phyloP scores from a whole-genome alignment of 2,113 vertebrate species.

The Aptenodytes forsteri region DNA sequence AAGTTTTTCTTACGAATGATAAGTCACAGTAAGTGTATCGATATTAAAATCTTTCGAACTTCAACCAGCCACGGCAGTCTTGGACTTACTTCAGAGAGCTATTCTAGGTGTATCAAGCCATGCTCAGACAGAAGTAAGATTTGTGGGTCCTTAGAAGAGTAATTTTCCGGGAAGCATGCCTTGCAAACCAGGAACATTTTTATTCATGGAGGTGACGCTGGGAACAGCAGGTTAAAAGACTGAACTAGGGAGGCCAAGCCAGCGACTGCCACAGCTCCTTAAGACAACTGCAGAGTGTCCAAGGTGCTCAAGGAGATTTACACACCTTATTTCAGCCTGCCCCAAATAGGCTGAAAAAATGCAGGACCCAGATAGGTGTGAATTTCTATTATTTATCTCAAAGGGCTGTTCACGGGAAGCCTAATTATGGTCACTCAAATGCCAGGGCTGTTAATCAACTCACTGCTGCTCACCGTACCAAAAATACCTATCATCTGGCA shows the following conservation, averaged over 20 bases:
- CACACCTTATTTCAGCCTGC: constrained; percentile 25
- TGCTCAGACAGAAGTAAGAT: constrained; percentile 7
- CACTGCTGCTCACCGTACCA: constrained; percentile 53
- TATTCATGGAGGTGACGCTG: constrained; percentile 21
- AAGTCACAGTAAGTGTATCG: background rate
- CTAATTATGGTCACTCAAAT: constrained; percentile 77
- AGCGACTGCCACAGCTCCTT: background rate
- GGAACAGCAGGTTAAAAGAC: constrained; percentile 47
- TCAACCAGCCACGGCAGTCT: constrained; percentile 28
- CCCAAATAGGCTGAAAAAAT: constrained; percentile 9
- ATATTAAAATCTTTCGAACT: constrained; percentile 38
- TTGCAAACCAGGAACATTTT: constrained; percentile 45
- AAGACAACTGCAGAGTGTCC: background rate
- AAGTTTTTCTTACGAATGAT: background rate
- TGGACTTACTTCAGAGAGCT: constrained; percentile 34
- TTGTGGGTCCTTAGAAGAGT: constrained; percentile 28
- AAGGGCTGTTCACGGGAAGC: constrained; percentile 56
- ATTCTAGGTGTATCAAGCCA: constrained; percentile 13
- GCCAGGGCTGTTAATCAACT: constrained; percentile 71
- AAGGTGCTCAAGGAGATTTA: constrained; percentile 34
- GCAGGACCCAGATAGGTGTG: constrained; percentile 10
- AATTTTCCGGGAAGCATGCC: constrained; percentile 1
- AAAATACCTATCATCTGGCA: constrained; percentile 28
- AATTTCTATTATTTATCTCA: constrained; percentile 75
- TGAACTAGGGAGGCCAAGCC: background rate